Evolutionary conservation across 2,113 vertebrate genomes (phyloP), one percentile per base, ranked within the genome.

Genomic region (Tiliqua scincoides): DNA sequence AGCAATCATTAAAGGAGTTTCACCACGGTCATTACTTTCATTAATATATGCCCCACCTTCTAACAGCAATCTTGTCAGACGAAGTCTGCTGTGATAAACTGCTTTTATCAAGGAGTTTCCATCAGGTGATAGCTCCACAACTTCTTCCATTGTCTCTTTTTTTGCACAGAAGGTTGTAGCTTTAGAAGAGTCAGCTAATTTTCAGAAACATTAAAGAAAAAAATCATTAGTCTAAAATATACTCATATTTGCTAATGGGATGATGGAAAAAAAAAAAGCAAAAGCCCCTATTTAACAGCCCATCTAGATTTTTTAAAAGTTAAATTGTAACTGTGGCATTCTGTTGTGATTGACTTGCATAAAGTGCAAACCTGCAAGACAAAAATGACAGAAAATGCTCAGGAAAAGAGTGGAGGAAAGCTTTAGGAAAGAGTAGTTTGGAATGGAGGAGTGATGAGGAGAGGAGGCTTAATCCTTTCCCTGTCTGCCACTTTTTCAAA

Each of bases 41-140:
- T 99, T 99, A 89, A 99, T 92, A 87, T 98, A 99, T 68, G 98
- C 98, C 0, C 98, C 98, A 0, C 98, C 98, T 91, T 99, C 98
- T 7, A 99, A 88, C 8, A 99, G 89, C 78, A 99, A 96, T 14
- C 98, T 95, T 1, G 98, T 98, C 82, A 99, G 97, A 23, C 98
- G 97, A 30, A 99, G 97, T 6, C 98, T 96, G 88, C 98, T 95
- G 85, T 98, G 96, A 83, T 97, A 98, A 15, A 99, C 98, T 0
- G 98, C 98, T 94, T 97, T 98, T 73, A 98, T 96, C 84, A 99
- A 95, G 68, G 98, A 98, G 83, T 97, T 98, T 3, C 97, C 97
- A 71, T 98, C 98, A 0, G 92, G 96, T 1, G 96, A 95, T 80
- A 98, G 89, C 32, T 98, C 97, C 61, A 72, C 85, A 0, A 84